Evolutionary conservation across 2,888 invertebrate species (phyloP).

Genomic region (Brachylomia viminalis): DNA sequence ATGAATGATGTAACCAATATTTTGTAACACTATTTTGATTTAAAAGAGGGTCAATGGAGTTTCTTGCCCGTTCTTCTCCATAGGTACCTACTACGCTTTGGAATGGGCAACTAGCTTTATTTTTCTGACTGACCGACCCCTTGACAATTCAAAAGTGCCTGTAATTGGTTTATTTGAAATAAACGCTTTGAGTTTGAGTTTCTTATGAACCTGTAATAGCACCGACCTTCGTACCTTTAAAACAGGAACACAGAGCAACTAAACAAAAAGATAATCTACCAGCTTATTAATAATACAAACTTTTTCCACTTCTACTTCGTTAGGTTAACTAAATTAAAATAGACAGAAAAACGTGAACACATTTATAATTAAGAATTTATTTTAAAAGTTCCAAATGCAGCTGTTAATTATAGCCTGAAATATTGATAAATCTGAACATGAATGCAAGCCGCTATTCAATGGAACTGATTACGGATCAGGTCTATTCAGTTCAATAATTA

Average conservation of each 20-base stretch:
- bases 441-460: slow-evolving; percentile 29
- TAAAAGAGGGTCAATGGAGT: too few species aligned
- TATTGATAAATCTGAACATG: slow-evolving; percentile 13
- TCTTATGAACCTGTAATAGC: too few species aligned
- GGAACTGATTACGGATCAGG: slow-evolving; percentile 48
- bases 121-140: too few species aligned
- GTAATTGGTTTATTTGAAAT: too few species aligned
- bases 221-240: background rate
- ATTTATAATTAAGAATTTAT: background rate
- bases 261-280: background rate
- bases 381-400: slow-evolving; percentile 9
- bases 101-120: too few species aligned
- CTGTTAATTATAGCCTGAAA: slow-evolving; percentile 10
- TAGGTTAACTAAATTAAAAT: slow-evolving; percentile 8
- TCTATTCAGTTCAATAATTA: slow-evolving; percentile 33
- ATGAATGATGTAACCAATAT: too few species aligned
- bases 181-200: too few species aligned
- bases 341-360: background rate
- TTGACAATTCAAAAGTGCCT: too few species aligned
- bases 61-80: too few species aligned
- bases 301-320: background rate
- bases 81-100: too few species aligned
- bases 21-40: too few species aligned
- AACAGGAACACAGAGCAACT: background rate
- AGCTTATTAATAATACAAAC: background rate